Evolutionary conservation across 2,888 invertebrate genomes (phyloP), one percentile per base, ranked within the genome.

Genomic region (Sipunculus nudus): DNA sequence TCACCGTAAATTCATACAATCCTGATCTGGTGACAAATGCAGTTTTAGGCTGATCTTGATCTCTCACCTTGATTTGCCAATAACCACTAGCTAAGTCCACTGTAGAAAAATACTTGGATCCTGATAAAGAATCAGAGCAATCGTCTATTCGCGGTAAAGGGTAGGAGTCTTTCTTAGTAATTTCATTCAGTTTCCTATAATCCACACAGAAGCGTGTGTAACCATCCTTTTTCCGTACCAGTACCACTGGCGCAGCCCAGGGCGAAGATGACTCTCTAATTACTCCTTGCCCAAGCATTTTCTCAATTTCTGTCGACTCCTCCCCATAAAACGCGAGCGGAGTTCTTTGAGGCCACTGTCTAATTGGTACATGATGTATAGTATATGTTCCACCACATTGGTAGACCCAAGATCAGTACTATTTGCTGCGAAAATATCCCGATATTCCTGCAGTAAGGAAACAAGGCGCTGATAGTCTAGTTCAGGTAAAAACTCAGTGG

Each of bases 1-100:
- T 68, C 2, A 67, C 63, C 10, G 54, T 64, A 40, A 73, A 79
- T 55, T 78, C 64, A 45, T 63, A 77, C 13, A 35, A 35, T 35
- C 35, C 35, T 13, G 10, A 13, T 35, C 35, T 35, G 8, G 35
- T 35, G 35, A 35, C 13, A 13, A 35, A 35, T 35, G 35, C 35
- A 10, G 35, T 35, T 35, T 35, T 35, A 13, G 35, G 35, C 35
- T 16, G 58, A 28, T 65, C 63, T 0, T 39, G 43, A 10, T 55
- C 45, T 2, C 48, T 50, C 10, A 35, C 35, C 35, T 35, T 13
- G 35, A 35, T 35, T 35, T 35, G 35, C 35, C 35, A 35, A 35
- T 35, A 35, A 35, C 35, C 35, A 16, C 10, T 13, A 8, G 8
- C 10, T 35, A 35, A 35, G 13, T 35, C 35, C 16, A 57, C 13